Percentiles rank a stretch among this genome's conserved stretches.
These are phyloP conservation scores for Tupaia tana DNA, from an alignment of 2,113 vertebrate genomes.

Conservation along the genomic window DNA sequence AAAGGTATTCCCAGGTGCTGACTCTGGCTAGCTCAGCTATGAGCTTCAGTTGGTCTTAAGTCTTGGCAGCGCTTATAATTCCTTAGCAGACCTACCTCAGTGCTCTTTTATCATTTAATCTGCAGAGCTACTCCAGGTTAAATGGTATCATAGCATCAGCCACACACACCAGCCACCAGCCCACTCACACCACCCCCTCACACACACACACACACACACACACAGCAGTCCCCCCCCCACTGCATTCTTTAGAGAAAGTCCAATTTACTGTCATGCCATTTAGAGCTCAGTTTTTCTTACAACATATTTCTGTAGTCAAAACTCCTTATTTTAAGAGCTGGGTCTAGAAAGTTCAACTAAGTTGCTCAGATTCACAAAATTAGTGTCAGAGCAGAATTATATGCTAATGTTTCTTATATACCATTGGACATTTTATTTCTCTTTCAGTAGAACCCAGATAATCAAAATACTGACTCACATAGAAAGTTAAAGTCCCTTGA, in stretches of 20 bases:
- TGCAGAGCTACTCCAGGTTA: background rate
- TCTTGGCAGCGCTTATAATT: background rate
- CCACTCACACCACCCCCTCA: too few species aligned
- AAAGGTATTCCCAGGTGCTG: background rate
- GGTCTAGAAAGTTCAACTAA: background rate
- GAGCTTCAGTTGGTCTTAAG: background rate
- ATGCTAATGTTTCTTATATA: background rate
- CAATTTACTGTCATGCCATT: background rate
- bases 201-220: too few species aligned
- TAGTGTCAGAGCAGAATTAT: background rate
- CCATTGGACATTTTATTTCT: background rate
- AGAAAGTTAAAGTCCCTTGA: background rate
- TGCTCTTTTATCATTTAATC: background rate
- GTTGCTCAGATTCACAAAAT: background rate
- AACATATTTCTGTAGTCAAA: background rate
- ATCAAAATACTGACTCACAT: background rate
- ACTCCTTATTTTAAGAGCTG: background rate
- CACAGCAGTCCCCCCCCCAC: too few species aligned
- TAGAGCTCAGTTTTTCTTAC: background rate
- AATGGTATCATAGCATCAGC: background rate
- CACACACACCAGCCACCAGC: background rate
- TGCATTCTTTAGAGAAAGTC: conserved; percentile 30
- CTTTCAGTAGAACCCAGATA: background rate
- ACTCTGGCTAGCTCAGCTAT: background rate
- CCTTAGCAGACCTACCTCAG: background rate